A percentile compares a stretch with the other conserved stretches of the same genome.
These are phyloP conservation scores for Oceanodroma leucorhoa DNA, from an alignment of 2,797 vertebrate species.

Conservation along the genomic window DNA sequence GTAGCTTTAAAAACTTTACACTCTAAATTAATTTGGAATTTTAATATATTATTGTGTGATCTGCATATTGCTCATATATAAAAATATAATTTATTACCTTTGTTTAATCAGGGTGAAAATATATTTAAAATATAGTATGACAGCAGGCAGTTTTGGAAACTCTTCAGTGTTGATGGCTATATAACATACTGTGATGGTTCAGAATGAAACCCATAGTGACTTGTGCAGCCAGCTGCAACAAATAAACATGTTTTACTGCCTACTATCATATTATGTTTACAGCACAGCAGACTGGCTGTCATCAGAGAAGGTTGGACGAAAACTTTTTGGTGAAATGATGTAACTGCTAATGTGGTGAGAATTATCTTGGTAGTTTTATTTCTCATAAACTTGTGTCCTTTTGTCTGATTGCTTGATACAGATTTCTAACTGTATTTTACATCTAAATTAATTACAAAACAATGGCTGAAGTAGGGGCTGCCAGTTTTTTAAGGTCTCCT, in stretches of 20 bases:
- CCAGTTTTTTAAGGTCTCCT: not conserved
- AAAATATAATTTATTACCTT: not conserved
- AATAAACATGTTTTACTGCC: constrained; percentile 40
- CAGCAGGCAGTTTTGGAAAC: not conserved
- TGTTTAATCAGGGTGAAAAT: not conserved
- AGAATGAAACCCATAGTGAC: constrained; percentile 34
- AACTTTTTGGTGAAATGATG: not conserved
- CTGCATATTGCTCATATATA: not conserved
- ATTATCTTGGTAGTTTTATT: not conserved
- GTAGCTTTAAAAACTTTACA: not conserved
- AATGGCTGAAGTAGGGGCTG: not conserved
- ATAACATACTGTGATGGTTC: not conserved
- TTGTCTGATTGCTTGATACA: not conserved
- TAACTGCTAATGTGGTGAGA: not conserved
- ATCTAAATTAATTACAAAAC: not conserved
- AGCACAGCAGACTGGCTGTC: not conserved
- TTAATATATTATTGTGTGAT: not conserved
- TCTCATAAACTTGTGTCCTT: not conserved
- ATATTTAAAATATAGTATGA: not conserved
- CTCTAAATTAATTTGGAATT: not conserved
- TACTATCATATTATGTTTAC: constrained; percentile 3
- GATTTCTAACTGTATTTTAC: not conserved
- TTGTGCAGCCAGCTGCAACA: constrained; percentile 44
- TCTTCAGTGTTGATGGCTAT: not conserved
- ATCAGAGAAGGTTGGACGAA: not conserved